Percentiles rank a stretch among this genome's conserved stretches.
Evolutionary conservation across 2,113 vertebrate genomes (phyloP).

Genomic region (Triplophysa siluroides): DNA sequence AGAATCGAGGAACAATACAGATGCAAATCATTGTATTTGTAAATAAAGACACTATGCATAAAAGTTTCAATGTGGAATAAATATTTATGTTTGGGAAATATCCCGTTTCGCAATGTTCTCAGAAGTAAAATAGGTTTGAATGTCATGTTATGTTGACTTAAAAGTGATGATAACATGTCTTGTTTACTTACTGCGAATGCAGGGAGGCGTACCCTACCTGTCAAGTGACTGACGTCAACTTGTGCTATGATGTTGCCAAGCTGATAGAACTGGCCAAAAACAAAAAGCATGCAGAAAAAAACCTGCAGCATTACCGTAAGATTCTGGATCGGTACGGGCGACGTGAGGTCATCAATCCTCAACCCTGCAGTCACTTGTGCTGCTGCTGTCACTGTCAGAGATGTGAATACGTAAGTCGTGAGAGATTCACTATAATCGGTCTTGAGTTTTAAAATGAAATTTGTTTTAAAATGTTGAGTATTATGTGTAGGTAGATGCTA

Average conservation of each 20-base stretch:
- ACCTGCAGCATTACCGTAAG: slow-evolving; percentile 81
- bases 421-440: background rate
- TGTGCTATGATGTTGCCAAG: slow-evolving; percentile 84
- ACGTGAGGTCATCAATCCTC: slow-evolving; percentile 77
- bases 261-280: slow-evolving; percentile 79
- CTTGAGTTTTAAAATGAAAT: background rate
- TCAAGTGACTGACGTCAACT: slow-evolving; percentile 78
- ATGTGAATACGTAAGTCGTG: slow-evolving; percentile 77
- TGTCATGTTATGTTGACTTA: background rate
- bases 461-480: background rate
- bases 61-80: too few species aligned
- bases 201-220: slow-evolving; percentile 90
- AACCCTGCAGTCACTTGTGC: slow-evolving; percentile 82
- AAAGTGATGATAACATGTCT: slow-evolving; percentile 2
- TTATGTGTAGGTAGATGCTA: slow-evolving; percentile 83
- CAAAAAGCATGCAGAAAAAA: slow-evolving; percentile 86
- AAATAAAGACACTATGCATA: too few species aligned
- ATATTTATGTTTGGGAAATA: background rate
- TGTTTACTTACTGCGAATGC: slow-evolving; percentile 24
- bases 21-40: too few species aligned
- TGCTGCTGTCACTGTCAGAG: slow-evolving; percentile 73
- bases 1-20: too few species aligned
- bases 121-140: background rate
- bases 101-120: too few species aligned
- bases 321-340: slow-evolving; percentile 70